Evolutionary conservation across 2,113 vertebrate genomes (phyloP), one percentile per base, ranked within the genome.

Genomic region (Megaptera novaeangliae): DNA sequence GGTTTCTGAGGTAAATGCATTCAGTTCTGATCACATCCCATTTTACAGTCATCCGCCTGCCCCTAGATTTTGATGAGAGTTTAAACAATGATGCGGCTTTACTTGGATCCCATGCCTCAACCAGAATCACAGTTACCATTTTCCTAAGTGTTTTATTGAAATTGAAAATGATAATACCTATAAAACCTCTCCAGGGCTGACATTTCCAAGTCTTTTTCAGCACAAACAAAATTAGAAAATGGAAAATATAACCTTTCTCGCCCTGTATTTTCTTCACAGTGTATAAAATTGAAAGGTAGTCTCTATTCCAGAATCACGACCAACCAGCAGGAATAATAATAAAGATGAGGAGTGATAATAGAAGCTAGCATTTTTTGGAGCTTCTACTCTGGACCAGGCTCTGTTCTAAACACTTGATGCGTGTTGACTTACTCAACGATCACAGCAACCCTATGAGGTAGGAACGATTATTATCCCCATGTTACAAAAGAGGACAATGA

Each of bases 201-300:
- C 96, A 98, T 98, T 98, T 98, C 90, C 39, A 86, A 75, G 80
- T 87, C 83, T 95, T 95, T 84, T 95, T 52, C 69, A 92, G 80
- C n/a, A 93, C 87, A 97, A 98, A 96, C 94, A 97, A 96, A 97
- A 98, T 97, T 93, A 97, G 61, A 96, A 96, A 97, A 97, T 94
- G 94, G 88, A 97, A 97, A 98, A 97, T 97, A 81, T 97, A 97
- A 97, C 94, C 93, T 98, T 97, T 97, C 77, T 94, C 2, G 2
- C 44, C 69, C 59, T 94, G 34, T 66, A 55, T 59, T 83, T 91
- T 95, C 57, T 95, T 66, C 41, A 86, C 52, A 82, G 15, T 11
- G 31, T 68, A 91, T 78, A 85, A 94, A 88, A 94, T 36, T 71
- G 93, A 97, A 94, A 94, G 4, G 23, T 39, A 95, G 34, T 87